Evolutionary conservation across 2,113 vertebrate species (phyloP).

Genomic region (Microtus richardsoni): DNA sequence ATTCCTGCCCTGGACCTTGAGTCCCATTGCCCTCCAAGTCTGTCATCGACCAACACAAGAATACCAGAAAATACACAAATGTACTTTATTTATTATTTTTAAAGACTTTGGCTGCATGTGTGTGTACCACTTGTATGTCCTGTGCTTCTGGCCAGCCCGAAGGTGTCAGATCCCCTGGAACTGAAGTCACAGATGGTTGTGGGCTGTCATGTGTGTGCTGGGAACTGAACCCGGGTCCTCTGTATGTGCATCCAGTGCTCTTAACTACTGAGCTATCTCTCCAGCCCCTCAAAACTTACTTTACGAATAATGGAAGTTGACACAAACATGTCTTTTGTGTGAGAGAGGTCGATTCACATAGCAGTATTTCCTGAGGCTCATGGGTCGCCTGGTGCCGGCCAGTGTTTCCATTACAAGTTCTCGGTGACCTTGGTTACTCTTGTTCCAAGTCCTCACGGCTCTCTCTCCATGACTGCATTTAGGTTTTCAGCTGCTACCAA

Average conservation of each 20-base stretch:
- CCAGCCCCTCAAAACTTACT: neutral
- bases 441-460: neutral
- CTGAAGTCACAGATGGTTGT: neutral
- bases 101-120: neutral
- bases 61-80: neutral
- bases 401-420: neutral
- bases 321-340: neutral
- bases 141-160: neutral
- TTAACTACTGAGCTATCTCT: neutral
- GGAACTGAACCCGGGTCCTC: neutral
- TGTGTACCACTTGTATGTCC: neutral
- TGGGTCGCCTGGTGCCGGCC: neutral
- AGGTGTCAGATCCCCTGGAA: neutral
- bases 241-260: neutral
- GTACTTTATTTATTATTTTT: neutral
- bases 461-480: neutral
- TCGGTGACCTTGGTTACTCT: neutral
- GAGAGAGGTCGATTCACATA: neutral
- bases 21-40: neutral
- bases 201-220: neutral
- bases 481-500: conserved; percentile 94
- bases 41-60: neutral
- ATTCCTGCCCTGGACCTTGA: neutral
- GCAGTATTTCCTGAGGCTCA: neutral
- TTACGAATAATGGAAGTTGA: conserved; percentile 6